A percentile compares a stretch with the other conserved stretches of the same genome.
These are phyloP conservation scores for Ptyas mucosa DNA, from an alignment of 2,113 vertebrate genomes.

Conservation along the genomic window DNA sequence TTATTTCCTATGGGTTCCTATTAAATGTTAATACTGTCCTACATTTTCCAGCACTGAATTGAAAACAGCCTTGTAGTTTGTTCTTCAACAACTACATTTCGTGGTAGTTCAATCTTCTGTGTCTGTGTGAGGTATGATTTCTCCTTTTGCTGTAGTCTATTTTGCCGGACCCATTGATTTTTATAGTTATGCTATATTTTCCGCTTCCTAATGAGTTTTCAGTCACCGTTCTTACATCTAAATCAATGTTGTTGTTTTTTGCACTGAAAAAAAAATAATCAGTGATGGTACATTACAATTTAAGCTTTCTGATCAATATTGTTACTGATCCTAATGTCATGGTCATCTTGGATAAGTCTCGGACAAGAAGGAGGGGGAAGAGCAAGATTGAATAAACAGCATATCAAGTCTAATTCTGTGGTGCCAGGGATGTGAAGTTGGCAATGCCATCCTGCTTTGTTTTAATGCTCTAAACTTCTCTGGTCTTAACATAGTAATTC, in stretches of 20 bases:
- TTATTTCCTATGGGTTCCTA: slow-evolving; percentile 35
- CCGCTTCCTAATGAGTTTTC: slow-evolving; percentile 52
- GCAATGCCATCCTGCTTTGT: not conserved
- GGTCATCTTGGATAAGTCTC: not conserved
- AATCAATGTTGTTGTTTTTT: slow-evolving; percentile 60
- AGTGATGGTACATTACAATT: slow-evolving; percentile 42
- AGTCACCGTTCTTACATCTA: slow-evolving; percentile 21
- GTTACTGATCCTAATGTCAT: slow-evolving; percentile 24
- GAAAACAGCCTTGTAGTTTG: slow-evolving; percentile 29
- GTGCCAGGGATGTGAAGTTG: not conserved
- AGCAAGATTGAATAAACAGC: not conserved
- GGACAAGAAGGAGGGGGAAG: not conserved
- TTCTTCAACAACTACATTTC: slow-evolving; percentile 28
- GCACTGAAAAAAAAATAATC: slow-evolving; percentile 43
- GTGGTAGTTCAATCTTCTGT: slow-evolving; percentile 32
- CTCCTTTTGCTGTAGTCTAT: slow-evolving; percentile 26
- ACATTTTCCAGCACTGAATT: slow-evolving; percentile 9
- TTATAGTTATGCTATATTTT: slow-evolving; percentile 53
- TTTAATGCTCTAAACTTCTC: not conserved
- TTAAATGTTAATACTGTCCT: slow-evolving; percentile 36
- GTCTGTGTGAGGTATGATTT: slow-evolving; percentile 36
- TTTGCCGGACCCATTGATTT: slow-evolving; percentile 58
- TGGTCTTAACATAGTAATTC: not conserved
- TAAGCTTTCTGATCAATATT: slow-evolving; percentile 35
- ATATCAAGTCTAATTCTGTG: not conserved